phyloP scores from a whole-genome alignment of 2,113 vertebrate species.

The Sceloporus undulatus region DNA sequence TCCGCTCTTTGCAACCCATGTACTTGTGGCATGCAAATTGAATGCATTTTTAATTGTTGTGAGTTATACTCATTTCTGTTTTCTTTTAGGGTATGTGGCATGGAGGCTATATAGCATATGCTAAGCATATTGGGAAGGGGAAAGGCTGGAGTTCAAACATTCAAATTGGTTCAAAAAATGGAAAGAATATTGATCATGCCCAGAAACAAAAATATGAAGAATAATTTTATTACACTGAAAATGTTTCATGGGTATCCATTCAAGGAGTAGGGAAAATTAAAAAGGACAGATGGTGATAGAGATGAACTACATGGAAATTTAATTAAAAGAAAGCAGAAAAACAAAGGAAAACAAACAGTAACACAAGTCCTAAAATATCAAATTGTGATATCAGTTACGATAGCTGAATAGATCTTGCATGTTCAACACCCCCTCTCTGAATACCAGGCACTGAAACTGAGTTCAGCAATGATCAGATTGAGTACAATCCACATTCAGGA shows the following conservation, averaged over 20 bases:
- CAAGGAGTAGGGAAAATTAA: background rate
- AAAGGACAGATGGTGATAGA: background rate
- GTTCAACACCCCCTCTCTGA: background rate
- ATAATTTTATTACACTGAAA: background rate
- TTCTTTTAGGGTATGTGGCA: background rate
- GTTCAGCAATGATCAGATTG: background rate
- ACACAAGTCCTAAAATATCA: background rate
- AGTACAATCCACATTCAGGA: no score
- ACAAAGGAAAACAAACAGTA: background rate
- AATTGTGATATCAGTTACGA: background rate
- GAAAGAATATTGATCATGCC: constrained; percentile 12
- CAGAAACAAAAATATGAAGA: constrained; percentile 6
- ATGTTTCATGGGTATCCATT: constrained; percentile 1
- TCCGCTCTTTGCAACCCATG: background rate
- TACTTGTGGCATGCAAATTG: background rate
- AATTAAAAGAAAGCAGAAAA: constrained; percentile 29
- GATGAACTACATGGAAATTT: background rate
- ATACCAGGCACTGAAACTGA: no score
- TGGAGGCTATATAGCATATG: background rate
- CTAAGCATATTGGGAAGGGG: background rate
- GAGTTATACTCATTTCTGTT: background rate
- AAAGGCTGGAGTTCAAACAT: constrained; percentile 13
- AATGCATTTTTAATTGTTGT: constrained; percentile 5
- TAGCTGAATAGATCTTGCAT: background rate
- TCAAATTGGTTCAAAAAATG: constrained; percentile 15